Base-by-base conservation (phyloP, 2,113 vertebrate species). In the Leucopternis melanops region DNA sequence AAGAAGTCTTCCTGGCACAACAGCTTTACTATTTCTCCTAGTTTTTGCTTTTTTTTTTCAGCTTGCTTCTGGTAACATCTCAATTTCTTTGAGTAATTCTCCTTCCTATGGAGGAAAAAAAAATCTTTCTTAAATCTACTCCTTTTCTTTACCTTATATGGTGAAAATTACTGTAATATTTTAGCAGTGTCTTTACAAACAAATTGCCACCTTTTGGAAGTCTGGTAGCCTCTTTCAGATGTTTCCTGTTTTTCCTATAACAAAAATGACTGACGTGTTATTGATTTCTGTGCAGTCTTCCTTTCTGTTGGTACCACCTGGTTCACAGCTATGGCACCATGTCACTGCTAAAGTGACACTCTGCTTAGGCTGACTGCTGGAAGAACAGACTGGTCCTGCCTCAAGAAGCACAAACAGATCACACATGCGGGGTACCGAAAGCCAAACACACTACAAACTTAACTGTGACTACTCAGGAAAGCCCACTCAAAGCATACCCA, bases 201-300 rank as follows among this genome's bases (percentile, higher is more conserved):
- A 81, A 81, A 91, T 57, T 91, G 40, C 8, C 84, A 79, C 73
- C 34, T 94, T 95, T 95, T 79, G 49, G 61, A 90, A 65, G 70
- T 16, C 75, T 72, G 47, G 81, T 52, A 75, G 84, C 16, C 44
- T 94, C 50, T 95, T 92, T 96, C 93, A 95, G 93, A 81, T 92
- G 66, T 81, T 95, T 97, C 84, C 91, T 97, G 89, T 59, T 96
- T 97, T 93, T 82, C 32, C 87, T 61, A 5, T 52, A 85, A 72
- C 85, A 84, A 91, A 95, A 91, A 67, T 40, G 20, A 81, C 32
- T 31, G 57, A 74, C 85, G 38, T 71, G 52, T 10, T 87, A 89
- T 25, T 91, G 61, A 70, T 89, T 92, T 94, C 78, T 78, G 61
- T 87, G 73, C 73, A 84, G 69, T 81, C 72, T 95, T 87, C 26